Conservation (phyloP, 2,888 invertebrate genomes). For the Trichopoda pennipes region DNA sequence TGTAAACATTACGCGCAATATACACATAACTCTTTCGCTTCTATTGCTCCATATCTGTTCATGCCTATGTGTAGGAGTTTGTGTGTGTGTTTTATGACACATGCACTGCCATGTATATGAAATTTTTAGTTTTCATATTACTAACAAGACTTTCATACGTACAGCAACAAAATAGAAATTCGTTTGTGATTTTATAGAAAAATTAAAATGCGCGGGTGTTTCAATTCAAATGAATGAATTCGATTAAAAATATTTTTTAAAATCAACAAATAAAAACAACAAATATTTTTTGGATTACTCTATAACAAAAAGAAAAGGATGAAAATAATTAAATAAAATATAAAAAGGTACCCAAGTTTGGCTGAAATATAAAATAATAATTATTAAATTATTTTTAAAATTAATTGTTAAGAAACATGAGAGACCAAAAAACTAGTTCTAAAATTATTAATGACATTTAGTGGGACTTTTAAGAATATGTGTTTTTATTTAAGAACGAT, state of each 20-base stretch:
- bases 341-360: slow-evolving; percentile 24
- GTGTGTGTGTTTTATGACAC: slow-evolving; percentile 31
- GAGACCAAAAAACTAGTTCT: too few relatives aligned
- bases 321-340: slow-evolving; percentile 33
- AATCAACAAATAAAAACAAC: background rate
- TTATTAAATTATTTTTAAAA: too few relatives aligned
- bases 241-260: slow-evolving; percentile 25
- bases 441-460: too few relatives aligned
- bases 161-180: slow-evolving; percentile 51
- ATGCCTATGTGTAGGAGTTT: slow-evolving; percentile 1
- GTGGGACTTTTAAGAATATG: too few relatives aligned
- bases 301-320: slow-evolving; percentile 8
- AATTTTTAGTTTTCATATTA: slow-evolving; percentile 44
- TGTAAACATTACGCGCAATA: slow-evolving; percentile 77
- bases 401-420: too few relatives aligned
- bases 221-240: slow-evolving; percentile 21
- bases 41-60: slow-evolving; percentile 17
- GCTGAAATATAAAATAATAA: background rate
- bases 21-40: slow-evolving; percentile 70
- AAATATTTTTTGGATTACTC: slow-evolving; percentile 36
- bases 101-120: slow-evolving; percentile 36
- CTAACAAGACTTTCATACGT: slow-evolving; percentile 62
- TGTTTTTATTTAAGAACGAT: too few relatives aligned
- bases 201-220: slow-evolving; percentile 65
- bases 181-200: slow-evolving; percentile 49